These are phyloP conservation scores for Mirounga angustirostris DNA, from an alignment of 2,113 vertebrate genomes.

Conservation along the genomic window DNA sequence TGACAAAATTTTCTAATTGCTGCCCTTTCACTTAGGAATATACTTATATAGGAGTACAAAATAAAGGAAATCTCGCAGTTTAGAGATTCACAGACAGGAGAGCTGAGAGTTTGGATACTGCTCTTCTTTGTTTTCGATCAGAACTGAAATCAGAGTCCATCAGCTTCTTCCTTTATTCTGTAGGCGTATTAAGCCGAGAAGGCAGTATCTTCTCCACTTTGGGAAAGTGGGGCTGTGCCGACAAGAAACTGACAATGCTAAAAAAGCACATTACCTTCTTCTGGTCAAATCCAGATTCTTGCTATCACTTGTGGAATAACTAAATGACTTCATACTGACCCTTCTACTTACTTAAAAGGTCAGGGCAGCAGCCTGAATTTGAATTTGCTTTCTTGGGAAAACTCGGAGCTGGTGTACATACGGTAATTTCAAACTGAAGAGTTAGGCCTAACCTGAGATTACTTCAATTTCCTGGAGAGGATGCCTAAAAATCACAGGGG, in stretches of 20 bases:
- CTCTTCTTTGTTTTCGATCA: background rate
- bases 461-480: background rate
- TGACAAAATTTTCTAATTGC: background rate
- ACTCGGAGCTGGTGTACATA: background rate
- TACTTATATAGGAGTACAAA: background rate
- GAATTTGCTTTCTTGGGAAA: background rate
- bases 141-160: background rate
- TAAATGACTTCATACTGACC: background rate
- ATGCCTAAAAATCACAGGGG: background rate
- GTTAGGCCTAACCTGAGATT: background rate
- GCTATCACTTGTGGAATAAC: background rate
- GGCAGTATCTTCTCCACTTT: background rate
- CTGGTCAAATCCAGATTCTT: background rate
- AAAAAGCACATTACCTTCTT: background rate
- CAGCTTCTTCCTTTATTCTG: background rate
- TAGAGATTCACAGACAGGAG: background rate
- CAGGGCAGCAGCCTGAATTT: background rate
- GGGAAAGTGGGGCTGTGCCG: background rate
- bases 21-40: background rate
- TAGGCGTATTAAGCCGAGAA: background rate
- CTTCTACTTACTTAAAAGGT: background rate
- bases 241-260: background rate
- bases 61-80: background rate
- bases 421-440: background rate
- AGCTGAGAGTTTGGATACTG: background rate